Evolutionary conservation across 2,888 invertebrate genomes (phyloP), one percentile per base, ranked within the genome.

Genomic region (Eupithecia dodoneata): DNA sequence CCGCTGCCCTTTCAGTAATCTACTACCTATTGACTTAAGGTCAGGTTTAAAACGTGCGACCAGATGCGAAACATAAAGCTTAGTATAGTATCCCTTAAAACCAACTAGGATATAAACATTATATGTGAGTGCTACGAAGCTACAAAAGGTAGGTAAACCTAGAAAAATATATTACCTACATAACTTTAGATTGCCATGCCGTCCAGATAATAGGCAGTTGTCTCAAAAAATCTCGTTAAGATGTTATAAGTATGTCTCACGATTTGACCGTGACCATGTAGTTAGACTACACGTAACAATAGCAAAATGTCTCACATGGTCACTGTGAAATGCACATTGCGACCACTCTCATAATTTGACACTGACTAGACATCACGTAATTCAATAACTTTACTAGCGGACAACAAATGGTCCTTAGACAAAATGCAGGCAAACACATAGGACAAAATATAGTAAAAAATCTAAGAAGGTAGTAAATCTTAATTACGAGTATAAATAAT

Each of bases 1-100:
- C 49, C 75, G 59, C 73, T 71, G 71, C 73, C 71, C 75, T 78
- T 75, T 15, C 42, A 18, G 10, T 47, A 69, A 67, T 67, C n/a
- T 45, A 73, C 71, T 67, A 65, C 69, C 69, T 59, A 55, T 69
- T 41, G 15, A 18, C 30, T 72, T 76, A 76, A 76, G 71, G 73
- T 73, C 66, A 12, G 18, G 66, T 71, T 55, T 65, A 10, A 2
- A 74, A 67, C 1, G 2, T n/a, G 72, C 45, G 65, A 70, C 41
- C 47, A 59, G 49, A 59, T 18, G 7, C 52, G 2, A 45, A 18
- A 69, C 15, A 18, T 45, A 55, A 55, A 15, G 55, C 55, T 55
- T n/a, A 15, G 52, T 52, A 52, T 45, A 1, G 45, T 45, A 5
- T 45, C 45, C 6, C 4, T 3, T n/a, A 52, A 52, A 52, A 13